A percentile compares a stretch with the other conserved stretches of the same genome.
Evolutionary conservation across 2,888 invertebrate species (phyloP).

Genomic region (Sarcophaga rosellei): DNA sequence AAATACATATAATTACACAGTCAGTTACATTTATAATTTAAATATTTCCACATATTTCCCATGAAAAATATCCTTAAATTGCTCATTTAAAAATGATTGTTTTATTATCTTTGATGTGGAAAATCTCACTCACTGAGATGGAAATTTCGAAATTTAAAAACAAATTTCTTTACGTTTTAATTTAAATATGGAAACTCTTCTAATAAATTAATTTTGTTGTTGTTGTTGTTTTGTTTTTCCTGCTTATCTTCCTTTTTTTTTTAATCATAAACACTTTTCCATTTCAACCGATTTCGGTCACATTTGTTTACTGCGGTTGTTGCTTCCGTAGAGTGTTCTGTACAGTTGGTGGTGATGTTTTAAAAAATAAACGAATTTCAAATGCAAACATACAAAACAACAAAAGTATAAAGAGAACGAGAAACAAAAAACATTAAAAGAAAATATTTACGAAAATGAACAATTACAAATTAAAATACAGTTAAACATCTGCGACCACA

Average conservation of each 20-base stretch:
- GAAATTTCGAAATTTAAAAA: no score
- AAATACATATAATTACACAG: no score
- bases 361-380: constrained; percentile 18
- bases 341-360: constrained; percentile 2
- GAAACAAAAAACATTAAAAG: neutral
- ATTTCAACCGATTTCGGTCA: constrained; percentile 1
- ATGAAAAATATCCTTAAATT: no score
- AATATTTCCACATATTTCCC: no score
- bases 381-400: constrained; percentile 4
- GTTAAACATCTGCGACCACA: constrained; percentile 58
- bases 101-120: no score
- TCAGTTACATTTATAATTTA: no score
- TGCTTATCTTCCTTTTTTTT: constrained; percentile 18
- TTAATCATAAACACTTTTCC: constrained; percentile 32
- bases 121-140: no score
- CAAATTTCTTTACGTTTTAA: neutral
- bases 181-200: neutral
- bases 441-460: constrained; percentile 31
- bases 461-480: constrained; percentile 61
- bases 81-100: no score
- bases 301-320: constrained; percentile 44
- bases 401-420: neutral
- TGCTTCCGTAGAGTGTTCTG: neutral
- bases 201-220: neutral
- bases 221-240: neutral